Base-by-base conservation (phyloP, 2,797 vertebrate genomes). In the Crenuchus spilurus region DNA sequence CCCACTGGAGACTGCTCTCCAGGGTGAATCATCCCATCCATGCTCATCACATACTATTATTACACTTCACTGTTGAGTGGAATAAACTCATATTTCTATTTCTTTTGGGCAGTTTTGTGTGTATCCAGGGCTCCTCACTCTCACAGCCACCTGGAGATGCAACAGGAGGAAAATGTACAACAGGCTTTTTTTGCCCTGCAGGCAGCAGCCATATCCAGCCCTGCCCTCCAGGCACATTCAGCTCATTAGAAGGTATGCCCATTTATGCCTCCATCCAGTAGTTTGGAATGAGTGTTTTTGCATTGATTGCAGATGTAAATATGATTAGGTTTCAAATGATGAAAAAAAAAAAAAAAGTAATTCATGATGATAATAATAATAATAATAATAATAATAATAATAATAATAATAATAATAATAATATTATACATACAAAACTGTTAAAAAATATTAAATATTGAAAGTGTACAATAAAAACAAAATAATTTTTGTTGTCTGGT, bases 1-100 rank as follows among this genome's bases (percentile, higher is more conserved):
- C 91, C 93, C 70, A 88, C 88, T 10, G 93, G 92, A 51, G 6
- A 83, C 61, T 94, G 93, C 82, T 91, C 91, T 79, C 84, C 93
- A 28, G 93, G 93, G 90, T 92, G 76, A 89, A 79, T n/a, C 24
- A 63, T 46, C 9, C 52, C 11, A 1, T 37, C 57, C 13, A 28
- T 16, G 16, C 33, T 61, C 26, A 49, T 22, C 13, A 26, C 1
- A 20, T 3, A 48, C 42, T 2, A 26, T 37, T 54, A 54, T 22
- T 67, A 58, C 33, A 44, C 24, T n/a, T 22, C 2, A 52, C 46
- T 37, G 7, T 18, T 46, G 44, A 37, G 37, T 14, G n/a, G 13
- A 68, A 49, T 49, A 49, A 22, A 11, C 20, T 8, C 8, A 28
- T 26, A 28, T 24, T 37, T 18, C 33, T 68, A 31, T 22, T 11